Evolutionary conservation across 35 echinoderm and acorn worm species (phyloP), one percentile per base, ranked within the genome.

Genomic region (Lytechinus variegatus): DNA sequence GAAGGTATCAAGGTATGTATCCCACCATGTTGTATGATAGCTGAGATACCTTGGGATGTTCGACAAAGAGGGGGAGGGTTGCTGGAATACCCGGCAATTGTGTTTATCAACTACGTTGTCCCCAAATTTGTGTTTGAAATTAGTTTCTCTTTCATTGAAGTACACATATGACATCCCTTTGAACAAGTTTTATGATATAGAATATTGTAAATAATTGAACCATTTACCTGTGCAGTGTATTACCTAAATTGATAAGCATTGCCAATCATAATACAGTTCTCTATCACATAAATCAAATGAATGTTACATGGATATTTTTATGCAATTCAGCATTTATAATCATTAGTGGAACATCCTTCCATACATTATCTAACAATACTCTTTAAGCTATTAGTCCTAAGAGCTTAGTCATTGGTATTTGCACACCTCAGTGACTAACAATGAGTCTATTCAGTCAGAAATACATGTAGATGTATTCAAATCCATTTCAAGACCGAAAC

Each of bases 1-100:
- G 88, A 90, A 90, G 88, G 88, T 29, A 90, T 90, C 88, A 90
- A 90, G 88, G 88, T 90, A 52, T 90, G 88, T 90, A 54, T 58
- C 56, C 9, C 6, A 58, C 56, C 56, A 11, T 10, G 9, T 9
- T 58, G 33, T 44, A 44, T 44, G 33, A 44, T 44, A 44, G 33
- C 33, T 44, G 33, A 44, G 33, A 44, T 44, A 44, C 33, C 33
- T 44, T 0, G 33, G 33, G 33, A 44, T 44, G 2, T 44, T 2
- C 2, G 0, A 44, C 33, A 44, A 44, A 44, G 33, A n/a, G n/a
- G n/a, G n/a, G n/a, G n/a, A n/a, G n/a, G n/a, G n/a, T n/a, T n/a
- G n/a, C n/a, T n/a, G n/a, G n/a, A n/a, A n/a, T n/a, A n/a, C n/a
- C n/a, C n/a, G n/a, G n/a, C n/a, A n/a, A n/a, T n/a, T n/a, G n/a